Evolutionary conservation across 2,888 invertebrate species (phyloP).

Genomic region (Periphyllus acericola): DNA sequence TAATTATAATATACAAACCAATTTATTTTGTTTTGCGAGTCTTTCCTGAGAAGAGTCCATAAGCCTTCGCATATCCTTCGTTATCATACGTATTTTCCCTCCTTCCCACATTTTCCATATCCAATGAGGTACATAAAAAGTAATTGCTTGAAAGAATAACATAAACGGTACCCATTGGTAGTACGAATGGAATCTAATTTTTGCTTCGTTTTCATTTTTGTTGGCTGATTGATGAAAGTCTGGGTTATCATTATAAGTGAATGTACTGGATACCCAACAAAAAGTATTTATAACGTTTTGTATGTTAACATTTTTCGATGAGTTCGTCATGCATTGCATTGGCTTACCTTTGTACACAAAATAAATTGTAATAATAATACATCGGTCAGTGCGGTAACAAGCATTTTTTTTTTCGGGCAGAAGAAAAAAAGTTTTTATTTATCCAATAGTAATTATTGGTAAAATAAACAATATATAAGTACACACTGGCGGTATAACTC

Average conservation of each 20-base stretch:
- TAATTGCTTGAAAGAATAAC: slow-evolving; percentile 46
- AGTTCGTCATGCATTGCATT: slow-evolving; percentile 36
- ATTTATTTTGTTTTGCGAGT: slow-evolving; percentile 29
- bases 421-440: no score
- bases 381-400: no score
- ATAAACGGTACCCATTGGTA: slow-evolving; percentile 56
- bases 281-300: slow-evolving; percentile 41
- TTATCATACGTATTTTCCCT: slow-evolving; percentile 51
- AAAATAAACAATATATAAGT: no score
- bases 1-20: slow-evolving; percentile 21
- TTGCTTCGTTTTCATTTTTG: background rate
- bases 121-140: slow-evolving; percentile 57
- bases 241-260: slow-evolving; percentile 15
- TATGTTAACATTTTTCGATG: background rate
- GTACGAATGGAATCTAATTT: slow-evolving; percentile 36
- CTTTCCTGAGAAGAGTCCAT: background rate
- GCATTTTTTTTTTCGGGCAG: no score
- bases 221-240: background rate
- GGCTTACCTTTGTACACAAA: slow-evolving; percentile 39
- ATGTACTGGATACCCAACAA: slow-evolving; percentile 39
- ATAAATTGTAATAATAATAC: no score
- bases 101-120: slow-evolving; percentile 60
- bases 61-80: background rate
- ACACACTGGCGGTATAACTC: no score
- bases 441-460: no score